Conservation (phyloP, 2,797 vertebrate species). For the Silurus aristotelis region DNA sequence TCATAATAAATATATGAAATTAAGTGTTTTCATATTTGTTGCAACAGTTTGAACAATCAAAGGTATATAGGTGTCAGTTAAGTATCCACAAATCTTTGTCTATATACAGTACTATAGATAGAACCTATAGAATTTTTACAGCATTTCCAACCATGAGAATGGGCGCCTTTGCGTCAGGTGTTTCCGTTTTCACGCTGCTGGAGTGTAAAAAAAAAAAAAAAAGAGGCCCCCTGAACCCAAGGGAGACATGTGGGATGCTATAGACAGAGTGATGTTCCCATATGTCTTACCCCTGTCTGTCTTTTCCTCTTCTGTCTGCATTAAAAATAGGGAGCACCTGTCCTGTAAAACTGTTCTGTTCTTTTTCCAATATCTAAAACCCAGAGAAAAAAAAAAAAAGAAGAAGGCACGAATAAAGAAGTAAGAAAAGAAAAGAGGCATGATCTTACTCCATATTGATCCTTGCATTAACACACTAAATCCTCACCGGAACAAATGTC, state of each 20-base stretch:
- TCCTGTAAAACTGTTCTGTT: constrained; percentile 55
- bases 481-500: constrained; percentile 66
- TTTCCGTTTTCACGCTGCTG: constrained; percentile 8
- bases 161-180: neutral
- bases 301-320: constrained; percentile 45
- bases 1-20: neutral
- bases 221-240: constrained; percentile 16
- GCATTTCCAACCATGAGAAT: neutral
- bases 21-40: neutral
- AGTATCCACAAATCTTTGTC: neutral
- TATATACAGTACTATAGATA: neutral
- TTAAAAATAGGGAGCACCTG: constrained; percentile 66
- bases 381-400: constrained; percentile 50
- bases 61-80: neutral
- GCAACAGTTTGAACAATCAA: neutral
- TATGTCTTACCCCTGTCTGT: constrained; percentile 28
- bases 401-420: constrained; percentile 8
- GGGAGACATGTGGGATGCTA: constrained; percentile 5
- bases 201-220: neutral
- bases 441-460: constrained; percentile 64
- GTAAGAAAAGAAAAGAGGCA: constrained; percentile 20
- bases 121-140: no score
- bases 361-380: constrained; percentile 53
- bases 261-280: constrained; percentile 19
- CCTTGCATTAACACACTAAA: constrained; percentile 61